phyloP scores from a whole-genome alignment of 2,113 vertebrate genomes.

The Cromileptes altivelis region DNA sequence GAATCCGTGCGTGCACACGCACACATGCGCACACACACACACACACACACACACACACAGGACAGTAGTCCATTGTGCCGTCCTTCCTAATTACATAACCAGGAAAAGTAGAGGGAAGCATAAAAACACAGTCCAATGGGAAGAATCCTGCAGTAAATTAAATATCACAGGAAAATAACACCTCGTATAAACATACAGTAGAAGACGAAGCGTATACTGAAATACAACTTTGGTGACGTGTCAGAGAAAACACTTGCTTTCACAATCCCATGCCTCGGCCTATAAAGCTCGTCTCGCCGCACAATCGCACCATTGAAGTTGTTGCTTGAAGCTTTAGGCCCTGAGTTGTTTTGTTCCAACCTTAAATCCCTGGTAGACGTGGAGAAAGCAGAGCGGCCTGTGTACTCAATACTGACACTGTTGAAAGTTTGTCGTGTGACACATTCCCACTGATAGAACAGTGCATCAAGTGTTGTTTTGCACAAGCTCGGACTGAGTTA shows the following conservation, averaged over 20 bases:
- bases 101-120: conserved; percentile 70
- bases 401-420: conserved; percentile 45
- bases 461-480: conserved; percentile 31
- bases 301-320: conserved; percentile 43
- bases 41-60: conserved; percentile 17
- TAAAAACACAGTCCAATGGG: conserved; percentile 69
- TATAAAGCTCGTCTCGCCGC: conserved; percentile 25
- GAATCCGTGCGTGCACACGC: conserved; percentile 15
- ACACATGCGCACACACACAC: not conserved
- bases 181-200: conserved; percentile 64
- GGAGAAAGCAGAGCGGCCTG: not conserved
- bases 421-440: conserved; percentile 40
- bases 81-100: conserved; percentile 78
- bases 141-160: conserved; percentile 71
- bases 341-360: conserved; percentile 31
- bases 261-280: conserved; percentile 19
- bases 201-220: conserved; percentile 31
- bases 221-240: conserved; percentile 65
- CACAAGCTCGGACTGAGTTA: not conserved
- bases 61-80: conserved; percentile 80
- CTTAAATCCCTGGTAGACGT: conserved; percentile 43
- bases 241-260: conserved; percentile 50
- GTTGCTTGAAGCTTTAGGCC: conserved; percentile 8
- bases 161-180: conserved; percentile 72
- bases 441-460: conserved; percentile 55